Evolutionary conservation across 2,797 vertebrate genomes (phyloP), one percentile per base, ranked within the genome.

Genomic region (Pseudochromis fuscus): DNA sequence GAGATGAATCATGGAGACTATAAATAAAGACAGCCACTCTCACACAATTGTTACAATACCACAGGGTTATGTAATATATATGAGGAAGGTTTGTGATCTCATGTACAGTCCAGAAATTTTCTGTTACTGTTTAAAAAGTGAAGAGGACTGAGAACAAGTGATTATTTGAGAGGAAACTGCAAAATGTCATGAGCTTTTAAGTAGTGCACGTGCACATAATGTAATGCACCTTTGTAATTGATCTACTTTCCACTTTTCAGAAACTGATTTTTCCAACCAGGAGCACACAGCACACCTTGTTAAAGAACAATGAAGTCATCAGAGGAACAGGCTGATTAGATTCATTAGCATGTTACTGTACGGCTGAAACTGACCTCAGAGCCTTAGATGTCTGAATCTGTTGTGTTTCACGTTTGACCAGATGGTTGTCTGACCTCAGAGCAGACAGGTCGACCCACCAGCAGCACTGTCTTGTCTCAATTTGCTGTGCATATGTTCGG

Each of bases 301-400:
- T 25, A 27, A 19, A 61, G 31, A 53, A 57, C 15, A 40, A 57
- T 2, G 51, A 24, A 72, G 37, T 53, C 59, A 55, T 23, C 27
- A 49, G n/a, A 60, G 18, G 23, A 67, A 45, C 63, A 77, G 65
- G 49, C 52, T 88, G 67, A 78, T 91, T 85, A 16, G 68, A 83
- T 87, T 81, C 35, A 37, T 45, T 7, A 28, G 38, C 4, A 33
- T 55, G 21, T 65, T 67, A 46, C 52, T 58, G 5, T 2, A 9
- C 57, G 52, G 51, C 51, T 74, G 72, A 4, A 2, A 52, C 23
- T 52, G 59, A 69, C 57, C 38, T 72, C 51, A 70, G 12, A 70
- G 73, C 74, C 72, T 78, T 51, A 68, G 70, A 70, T 65, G 75
- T 63, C 8, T 18, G 10, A 38, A 44, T 78, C 89, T 88, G 87